phyloP scores from a whole-genome alignment of 2,888 invertebrate genomes.

The Resseliella maxima region DNA sequence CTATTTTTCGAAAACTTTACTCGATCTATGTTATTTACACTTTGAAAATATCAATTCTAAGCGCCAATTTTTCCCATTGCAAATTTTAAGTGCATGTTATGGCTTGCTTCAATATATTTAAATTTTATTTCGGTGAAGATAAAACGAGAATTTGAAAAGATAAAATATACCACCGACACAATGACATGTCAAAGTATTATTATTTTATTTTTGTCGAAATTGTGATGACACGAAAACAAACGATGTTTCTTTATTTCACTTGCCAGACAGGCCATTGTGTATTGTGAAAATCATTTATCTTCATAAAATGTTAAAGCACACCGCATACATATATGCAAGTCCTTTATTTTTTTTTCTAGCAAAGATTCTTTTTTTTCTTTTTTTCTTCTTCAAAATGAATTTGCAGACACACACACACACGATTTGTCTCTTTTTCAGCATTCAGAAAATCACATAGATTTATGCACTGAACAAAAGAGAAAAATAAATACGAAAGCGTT shows the following conservation, averaged over 20 bases:
- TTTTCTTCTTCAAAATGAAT: too few relatives aligned
- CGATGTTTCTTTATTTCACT: slow-evolving; percentile 20
- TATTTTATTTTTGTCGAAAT: not conserved
- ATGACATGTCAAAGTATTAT: slow-evolving; percentile 1
- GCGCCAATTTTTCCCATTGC: too few relatives aligned
- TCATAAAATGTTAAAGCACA: slow-evolving; percentile 20
- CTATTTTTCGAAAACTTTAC: too few relatives aligned
- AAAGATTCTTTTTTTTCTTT: not conserved
- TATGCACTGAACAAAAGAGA: not conserved
- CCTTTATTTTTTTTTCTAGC: not conserved
- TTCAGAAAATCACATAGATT: slow-evolving; percentile 16
- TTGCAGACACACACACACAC: not conserved
- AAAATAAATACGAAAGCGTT: not conserved
- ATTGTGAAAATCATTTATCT: slow-evolving; percentile 53
- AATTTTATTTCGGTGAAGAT: not conserved
- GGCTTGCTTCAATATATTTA: not conserved
- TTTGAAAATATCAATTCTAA: too few relatives aligned
- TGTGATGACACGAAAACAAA: slow-evolving; percentile 29
- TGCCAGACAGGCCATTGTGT: not conserved
- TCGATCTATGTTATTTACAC: too few relatives aligned
- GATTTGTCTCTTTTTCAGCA: not conserved
- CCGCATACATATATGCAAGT: slow-evolving; percentile 5
- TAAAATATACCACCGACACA: not conserved
- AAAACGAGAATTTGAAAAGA: not conserved
- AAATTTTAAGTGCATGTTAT: not conserved